A percentile compares a stretch with the other conserved stretches of the same genome.
phyloP scores from a whole-genome alignment of 2,113 vertebrate genomes.

The Melanerpes aurifrons region DNA sequence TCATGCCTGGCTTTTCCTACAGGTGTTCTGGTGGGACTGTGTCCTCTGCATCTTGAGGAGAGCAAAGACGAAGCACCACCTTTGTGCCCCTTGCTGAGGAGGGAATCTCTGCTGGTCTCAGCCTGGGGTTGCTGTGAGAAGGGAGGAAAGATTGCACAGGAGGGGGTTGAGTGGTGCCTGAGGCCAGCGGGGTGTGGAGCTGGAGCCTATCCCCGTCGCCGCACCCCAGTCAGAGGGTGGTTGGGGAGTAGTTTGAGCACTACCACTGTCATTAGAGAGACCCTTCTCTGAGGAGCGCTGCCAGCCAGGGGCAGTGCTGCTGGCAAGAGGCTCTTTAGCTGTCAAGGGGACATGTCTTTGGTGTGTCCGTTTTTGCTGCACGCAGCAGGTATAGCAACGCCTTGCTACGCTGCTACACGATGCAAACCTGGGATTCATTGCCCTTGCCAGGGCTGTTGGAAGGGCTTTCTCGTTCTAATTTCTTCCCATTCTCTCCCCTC shows the following conservation, averaged over 20 bases:
- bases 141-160: not conserved
- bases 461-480: not conserved
- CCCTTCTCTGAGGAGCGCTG: not conserved
- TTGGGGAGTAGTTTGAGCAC: not conserved
- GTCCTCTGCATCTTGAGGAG: not conserved
- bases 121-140: not conserved
- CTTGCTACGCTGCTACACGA: not conserved
- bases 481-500: not conserved
- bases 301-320: not conserved
- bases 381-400: not conserved
- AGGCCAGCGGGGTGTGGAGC: not conserved
- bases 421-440: not conserved
- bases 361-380: not conserved
- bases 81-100: accelerated
- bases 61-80: not conserved
- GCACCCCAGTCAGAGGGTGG: too few species aligned
- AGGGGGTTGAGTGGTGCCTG: accelerated
- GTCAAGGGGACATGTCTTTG: not conserved
- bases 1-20: not conserved
- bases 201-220: not conserved
- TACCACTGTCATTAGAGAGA: not conserved
- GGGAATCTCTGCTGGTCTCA: not conserved
- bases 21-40: not conserved
- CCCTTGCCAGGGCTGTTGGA: not conserved
- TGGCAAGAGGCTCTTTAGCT: not conserved